Evolutionary conservation across 2,888 invertebrate species (phyloP), one percentile per base, ranked within the genome.

Genomic region (Melieria crassipennis): DNA sequence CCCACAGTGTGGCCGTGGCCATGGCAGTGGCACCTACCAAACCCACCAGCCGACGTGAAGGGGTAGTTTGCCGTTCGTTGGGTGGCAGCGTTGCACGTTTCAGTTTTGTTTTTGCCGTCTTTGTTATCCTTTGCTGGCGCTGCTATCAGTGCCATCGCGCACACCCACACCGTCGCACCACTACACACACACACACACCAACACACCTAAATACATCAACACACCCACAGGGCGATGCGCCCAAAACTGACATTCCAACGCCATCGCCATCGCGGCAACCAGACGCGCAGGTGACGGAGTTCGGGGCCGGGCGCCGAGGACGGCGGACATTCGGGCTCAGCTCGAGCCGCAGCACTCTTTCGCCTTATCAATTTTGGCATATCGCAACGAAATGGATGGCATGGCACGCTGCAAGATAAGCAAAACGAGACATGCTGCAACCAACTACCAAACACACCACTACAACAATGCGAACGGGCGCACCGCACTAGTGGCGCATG

Each of bases 321-420:
- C 16, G 16, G 16, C 30, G 30, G 30, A 30, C 30, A 30, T 30
- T 30, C 30, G 30, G 30, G 30, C 30, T 30, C 30, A 30, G 30
- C 30, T 30, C 30, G 30, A 30, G 30, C 30, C 30, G 30, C 30
- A 30, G 30, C 76, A 13, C 30, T 30, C 30, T 30, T 56, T 71
- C 68, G 62, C 58, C 73, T 80, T 80, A 80, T 80, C 80, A 74
- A 55, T 75, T 74, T 72, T 74, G 75, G 73, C 74, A 77, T 78
- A 80, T 79, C 81, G 75, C 77, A 75, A 75, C 78, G 81, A 82
- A 80, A 80, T 79, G 78, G 78, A 81, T 79, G 82, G 79, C 81
- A 80, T 80, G 81, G 80, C 81, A 82, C 80, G 74, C 75, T 73
- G 66, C 55, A 71, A 79, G 82, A 82, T 81, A 82, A 79, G 79